phyloP scores from a whole-genome alignment of 2,797 vertebrate genomes.

The Kryptopterus vitreolus region DNA sequence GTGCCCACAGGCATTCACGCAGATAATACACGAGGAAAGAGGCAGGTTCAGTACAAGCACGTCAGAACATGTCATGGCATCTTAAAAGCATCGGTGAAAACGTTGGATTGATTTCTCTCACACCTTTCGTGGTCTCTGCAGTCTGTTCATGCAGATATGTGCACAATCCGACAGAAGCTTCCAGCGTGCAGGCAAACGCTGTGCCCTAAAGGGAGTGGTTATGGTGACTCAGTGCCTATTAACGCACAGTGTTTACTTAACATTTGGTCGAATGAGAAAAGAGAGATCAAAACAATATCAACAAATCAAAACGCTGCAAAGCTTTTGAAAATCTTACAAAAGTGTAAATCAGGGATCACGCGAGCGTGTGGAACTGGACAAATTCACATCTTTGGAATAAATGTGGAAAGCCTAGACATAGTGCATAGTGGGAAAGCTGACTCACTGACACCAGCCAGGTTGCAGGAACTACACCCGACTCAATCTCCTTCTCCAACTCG shows the following conservation, averaged over 20 bases:
- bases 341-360: background rate
- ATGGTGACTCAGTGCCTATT: constrained; percentile 11
- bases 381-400: background rate
- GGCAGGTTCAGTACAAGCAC: background rate
- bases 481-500: background rate
- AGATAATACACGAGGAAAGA: background rate
- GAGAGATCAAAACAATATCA: constrained; percentile 5
- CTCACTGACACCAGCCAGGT: constrained; percentile 22
- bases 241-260: background rate
- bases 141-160: background rate
- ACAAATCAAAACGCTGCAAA: background rate
- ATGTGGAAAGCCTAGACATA: constrained; percentile 15
- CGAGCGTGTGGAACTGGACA: constrained; percentile 3
- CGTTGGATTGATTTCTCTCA: background rate
- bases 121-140: background rate
- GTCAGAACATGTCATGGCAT: constrained; percentile 4
- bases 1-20: constrained; percentile 30
- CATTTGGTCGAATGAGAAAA: background rate
- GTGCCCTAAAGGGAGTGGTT: constrained; percentile 14
- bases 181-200: constrained; percentile 8
- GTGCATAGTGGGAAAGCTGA: constrained; percentile 38
- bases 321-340: background rate
- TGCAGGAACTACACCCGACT: background rate
- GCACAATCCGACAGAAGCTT: constrained; percentile 6
- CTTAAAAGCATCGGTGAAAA: background rate